A percentile compares a stretch with the other conserved stretches of the same genome.
These are phyloP conservation scores for Drosophila grimshawi DNA, from an alignment of 1,140 invertebrate species.

Conservation along the genomic window DNA sequence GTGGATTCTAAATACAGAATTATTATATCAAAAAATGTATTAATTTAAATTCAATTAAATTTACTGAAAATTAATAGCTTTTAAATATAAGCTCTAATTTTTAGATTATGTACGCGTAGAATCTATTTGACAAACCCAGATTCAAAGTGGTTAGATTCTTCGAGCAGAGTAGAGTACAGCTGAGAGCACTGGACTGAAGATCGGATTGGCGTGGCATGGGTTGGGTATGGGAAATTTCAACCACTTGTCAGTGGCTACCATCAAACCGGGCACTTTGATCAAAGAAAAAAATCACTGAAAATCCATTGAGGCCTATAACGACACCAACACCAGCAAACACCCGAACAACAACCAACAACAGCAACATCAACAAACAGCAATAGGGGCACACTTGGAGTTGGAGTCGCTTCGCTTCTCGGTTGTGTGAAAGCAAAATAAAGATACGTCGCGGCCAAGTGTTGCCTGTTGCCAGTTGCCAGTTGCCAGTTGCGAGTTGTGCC, in stretches of 20 bases:
- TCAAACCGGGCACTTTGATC: conserved; percentile 72
- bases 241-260: conserved; percentile 70
- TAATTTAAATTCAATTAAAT: no score
- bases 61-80: no score
- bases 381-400: conserved; percentile 52
- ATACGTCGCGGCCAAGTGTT: conserved; percentile 76
- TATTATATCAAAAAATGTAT: no score
- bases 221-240: conserved; percentile 70
- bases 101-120: no score
- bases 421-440: conserved; percentile 78
- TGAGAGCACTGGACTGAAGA: conserved; percentile 25
- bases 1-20: no score
- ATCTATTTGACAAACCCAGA: not conserved
- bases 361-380: conserved; percentile 43
- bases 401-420: conserved; percentile 26
- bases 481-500: conserved; percentile 45
- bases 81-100: no score
- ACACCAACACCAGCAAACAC: conserved; percentile 46
- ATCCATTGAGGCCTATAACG: conserved; percentile 80
- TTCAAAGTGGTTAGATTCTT: not conserved
- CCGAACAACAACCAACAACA: conserved; percentile 31
- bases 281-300: conserved; percentile 76
- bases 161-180: conserved; percentile 10
- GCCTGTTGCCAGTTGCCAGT: conserved; percentile 60
- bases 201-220: conserved; percentile 40